These are phyloP conservation scores for Eonycteris spelaea DNA, from an alignment of 2,113 vertebrate species.

Conservation along the genomic window DNA sequence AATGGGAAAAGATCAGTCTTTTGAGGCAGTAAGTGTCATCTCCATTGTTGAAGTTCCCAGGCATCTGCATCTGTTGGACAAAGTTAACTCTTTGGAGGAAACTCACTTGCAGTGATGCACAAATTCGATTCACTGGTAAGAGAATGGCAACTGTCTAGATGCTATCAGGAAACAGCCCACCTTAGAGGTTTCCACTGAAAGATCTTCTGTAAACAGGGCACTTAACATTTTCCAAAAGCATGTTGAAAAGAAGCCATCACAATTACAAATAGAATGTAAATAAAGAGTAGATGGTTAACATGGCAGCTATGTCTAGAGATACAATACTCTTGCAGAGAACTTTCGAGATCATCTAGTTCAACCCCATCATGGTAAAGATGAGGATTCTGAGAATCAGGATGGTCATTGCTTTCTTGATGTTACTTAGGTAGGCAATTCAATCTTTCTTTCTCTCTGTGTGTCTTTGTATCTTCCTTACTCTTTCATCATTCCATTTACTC, in stretches of 20 bases:
- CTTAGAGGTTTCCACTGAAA: neutral
- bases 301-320: neutral
- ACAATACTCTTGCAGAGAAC: neutral
- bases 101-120: neutral
- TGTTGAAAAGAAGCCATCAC: neutral
- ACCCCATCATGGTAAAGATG: neutral
- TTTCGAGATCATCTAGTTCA: neutral
- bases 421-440: neutral
- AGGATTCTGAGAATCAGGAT: neutral
- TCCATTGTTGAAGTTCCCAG: neutral
- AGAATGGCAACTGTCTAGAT: neutral
- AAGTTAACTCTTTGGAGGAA: neutral
- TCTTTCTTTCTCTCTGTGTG: neutral
- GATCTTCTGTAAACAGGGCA: neutral
- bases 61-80: neutral
- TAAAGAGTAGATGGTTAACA: neutral
- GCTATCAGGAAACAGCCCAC: neutral
- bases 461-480: neutral
- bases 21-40: neutral
- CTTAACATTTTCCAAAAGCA: neutral
- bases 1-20: neutral
- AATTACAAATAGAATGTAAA: neutral
- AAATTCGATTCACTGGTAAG: neutral
- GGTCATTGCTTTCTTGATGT: neutral
- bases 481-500: neutral